Conservation (phyloP, 92 coral and sea anemone species). For the Nematostella vectensis region DNA sequence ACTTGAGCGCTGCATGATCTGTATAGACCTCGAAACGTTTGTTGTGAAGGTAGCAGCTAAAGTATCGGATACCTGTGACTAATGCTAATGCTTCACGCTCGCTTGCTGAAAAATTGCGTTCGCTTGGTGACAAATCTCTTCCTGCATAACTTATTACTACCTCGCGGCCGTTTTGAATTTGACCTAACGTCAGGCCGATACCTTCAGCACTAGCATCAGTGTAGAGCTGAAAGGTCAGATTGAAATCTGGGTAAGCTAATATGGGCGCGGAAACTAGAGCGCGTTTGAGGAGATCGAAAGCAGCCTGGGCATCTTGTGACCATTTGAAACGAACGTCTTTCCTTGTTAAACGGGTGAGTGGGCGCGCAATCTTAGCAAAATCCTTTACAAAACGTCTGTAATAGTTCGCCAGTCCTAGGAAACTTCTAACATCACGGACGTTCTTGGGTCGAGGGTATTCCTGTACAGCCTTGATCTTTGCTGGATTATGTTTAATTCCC, state of each 20-base stretch:
- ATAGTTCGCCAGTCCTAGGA: conserved; percentile 44
- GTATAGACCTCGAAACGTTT: conserved; percentile 23
- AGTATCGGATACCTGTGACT: conserved; percentile 19
- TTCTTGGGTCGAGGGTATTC: conserved; percentile 42
- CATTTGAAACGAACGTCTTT: conserved; percentile 19
- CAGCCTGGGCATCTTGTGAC: conserved; percentile 18
- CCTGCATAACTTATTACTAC: conserved; percentile 43
- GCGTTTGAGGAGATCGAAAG: conserved; percentile 26
- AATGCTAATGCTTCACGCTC: conserved; percentile 41
- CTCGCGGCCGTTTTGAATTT: conserved; percentile 20
- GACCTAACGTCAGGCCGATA: conserved; percentile 36
- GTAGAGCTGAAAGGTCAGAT: conserved; percentile 17
- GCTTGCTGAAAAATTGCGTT: conserved; percentile 35
- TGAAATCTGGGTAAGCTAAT: conserved; percentile 31
- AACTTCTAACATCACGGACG: conserved; percentile 35
- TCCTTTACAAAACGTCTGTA: conserved; percentile 42
- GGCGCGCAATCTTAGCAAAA: conserved; percentile 33
- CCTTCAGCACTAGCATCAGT: conserved; percentile 36
- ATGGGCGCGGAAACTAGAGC: conserved; percentile 31
- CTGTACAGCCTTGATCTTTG: conserved; percentile 23
- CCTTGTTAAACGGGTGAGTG: conserved; percentile 25
- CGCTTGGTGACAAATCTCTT: conserved; percentile 22
- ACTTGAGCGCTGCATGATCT: conserved; percentile 28
- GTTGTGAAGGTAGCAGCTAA: conserved; percentile 21
- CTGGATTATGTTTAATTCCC: conserved; percentile 44